Conservation (phyloP, 2,888 invertebrate genomes). For the Sarcophaga rosellei region DNA sequence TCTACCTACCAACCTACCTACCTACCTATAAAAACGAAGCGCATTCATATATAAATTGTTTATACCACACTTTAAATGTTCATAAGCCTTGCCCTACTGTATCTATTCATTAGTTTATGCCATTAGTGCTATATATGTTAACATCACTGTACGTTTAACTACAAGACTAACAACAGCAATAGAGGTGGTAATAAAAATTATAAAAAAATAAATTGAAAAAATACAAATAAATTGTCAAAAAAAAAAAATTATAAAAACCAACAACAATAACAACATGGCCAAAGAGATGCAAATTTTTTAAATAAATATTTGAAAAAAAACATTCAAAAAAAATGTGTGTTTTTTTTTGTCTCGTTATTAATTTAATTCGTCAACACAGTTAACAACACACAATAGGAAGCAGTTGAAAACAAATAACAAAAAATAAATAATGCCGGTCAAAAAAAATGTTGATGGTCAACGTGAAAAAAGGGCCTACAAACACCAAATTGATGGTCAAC, state of each 20-base stretch:
- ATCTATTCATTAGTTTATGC: background rate
- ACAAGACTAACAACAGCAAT: background rate
- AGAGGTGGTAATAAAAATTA: background rate
- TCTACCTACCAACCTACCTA: too few relatives aligned
- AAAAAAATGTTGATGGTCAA: conserved; percentile 32
- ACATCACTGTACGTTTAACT: background rate
- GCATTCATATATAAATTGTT: too few relatives aligned
- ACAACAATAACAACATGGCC: background rate
- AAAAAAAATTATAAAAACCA: background rate
- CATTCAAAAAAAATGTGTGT: background rate
- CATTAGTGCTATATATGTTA: background rate
- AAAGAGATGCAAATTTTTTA: conserved; percentile 33
- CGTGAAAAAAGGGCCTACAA: conserved; percentile 7
- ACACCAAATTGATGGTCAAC: background rate
- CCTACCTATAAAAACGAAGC: too few relatives aligned
- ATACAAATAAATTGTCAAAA: background rate
- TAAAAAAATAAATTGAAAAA: background rate
- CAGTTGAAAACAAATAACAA: background rate
- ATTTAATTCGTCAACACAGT: background rate
- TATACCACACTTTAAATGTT: too few relatives aligned
- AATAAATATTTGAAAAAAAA: conserved; percentile 34
- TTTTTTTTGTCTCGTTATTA: conserved; percentile 1
- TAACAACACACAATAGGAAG: conserved; percentile 16
- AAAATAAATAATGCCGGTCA: conserved; percentile 6
- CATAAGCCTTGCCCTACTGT: too few relatives aligned